phyloP scores from a whole-genome alignment of 2,888 invertebrate species.

The Drosophila emarginata region DNA sequence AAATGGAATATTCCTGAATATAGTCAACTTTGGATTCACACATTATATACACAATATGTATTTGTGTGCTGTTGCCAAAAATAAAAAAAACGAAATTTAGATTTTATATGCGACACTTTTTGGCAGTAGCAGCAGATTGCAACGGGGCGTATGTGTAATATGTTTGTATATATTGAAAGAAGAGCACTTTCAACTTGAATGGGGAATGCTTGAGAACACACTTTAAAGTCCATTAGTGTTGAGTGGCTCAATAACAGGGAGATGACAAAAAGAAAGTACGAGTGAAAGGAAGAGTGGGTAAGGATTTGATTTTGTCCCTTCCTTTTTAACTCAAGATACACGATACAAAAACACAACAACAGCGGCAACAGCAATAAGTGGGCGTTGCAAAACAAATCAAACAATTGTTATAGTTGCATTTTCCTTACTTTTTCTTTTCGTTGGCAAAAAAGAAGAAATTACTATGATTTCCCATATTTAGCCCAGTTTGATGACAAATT shows the following conservation, averaged over 20 bases:
- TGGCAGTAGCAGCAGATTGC: slow-evolving; percentile 35
- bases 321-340: neutral
- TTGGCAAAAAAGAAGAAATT: neutral
- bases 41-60: slow-evolving; percentile 6
- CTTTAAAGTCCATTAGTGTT: slow-evolving; percentile 78
- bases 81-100: neutral
- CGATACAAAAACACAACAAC: neutral
- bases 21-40: slow-evolving; percentile 31
- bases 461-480: slow-evolving; percentile 20
- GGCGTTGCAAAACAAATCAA: slow-evolving; percentile 31
- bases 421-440: slow-evolving; percentile 1
- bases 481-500: slow-evolving; percentile 38
- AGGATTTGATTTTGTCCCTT: slow-evolving; percentile 1
- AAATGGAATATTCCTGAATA: slow-evolving; percentile 19
- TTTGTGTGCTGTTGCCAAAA: slow-evolving; percentile 18
- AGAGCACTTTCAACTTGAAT: slow-evolving; percentile 49
- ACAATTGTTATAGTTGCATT: slow-evolving; percentile 34
- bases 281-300: neutral
- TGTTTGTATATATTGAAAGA: slow-evolving; percentile 41
- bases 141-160: slow-evolving; percentile 59
- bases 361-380: neutral
- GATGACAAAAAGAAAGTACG: slow-evolving; percentile 7
- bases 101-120: slow-evolving; percentile 25
- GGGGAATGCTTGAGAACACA: slow-evolving; percentile 63
- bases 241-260: slow-evolving; percentile 46